Base-by-base conservation (phyloP, 1,140 invertebrate species). In the Magallana angulata region DNA sequence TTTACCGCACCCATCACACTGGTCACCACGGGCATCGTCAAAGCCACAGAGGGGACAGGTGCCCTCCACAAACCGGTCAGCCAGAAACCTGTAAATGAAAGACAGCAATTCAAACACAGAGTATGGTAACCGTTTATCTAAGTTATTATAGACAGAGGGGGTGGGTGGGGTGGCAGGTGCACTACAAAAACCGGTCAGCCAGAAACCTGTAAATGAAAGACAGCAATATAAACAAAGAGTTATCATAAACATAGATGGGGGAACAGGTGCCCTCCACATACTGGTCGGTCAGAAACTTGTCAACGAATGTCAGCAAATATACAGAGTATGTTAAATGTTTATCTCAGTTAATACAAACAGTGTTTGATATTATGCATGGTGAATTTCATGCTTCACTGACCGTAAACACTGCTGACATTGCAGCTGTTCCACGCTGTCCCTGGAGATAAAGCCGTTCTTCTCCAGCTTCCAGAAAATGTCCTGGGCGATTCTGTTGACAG, bases 181-280 rank as follows among this genome's bases (percentile, higher is more conserved):
- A 99, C 95, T 99, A 98, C 7, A 99, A 99, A 96, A 99, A 99
- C 85, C 97, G 96, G 94, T 97, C 97, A 11, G 96, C 96, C 81
- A 97, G 94, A 94, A 97, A 97, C 88, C 96, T 95, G 87, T 58
- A 1, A 82, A 48, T 48, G 36, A 5, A 48, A 48, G 36, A 48
- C 36, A 48, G 36, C 36, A 48, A 12, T 24, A 14, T 9, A 57
- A 82, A 57, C 7, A 30, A n/a, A 56, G n/a, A 80, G 36, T 48
- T 48, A 48, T 48, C 36, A 48, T 48, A 48, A 48, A 48, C 36
- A 48, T 48, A 5, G 36, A 5, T 48, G 92, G 97, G 96, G 0
- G 98, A 98, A 96, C 99, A 99, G 0, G 96, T 98, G n/a, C 99
- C 99, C 95, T 99, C 98, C 7, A 99, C 99, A 96, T 99, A 99